Percentiles rank a stretch among this genome's conserved stretches.
These are phyloP conservation scores for Clepsis dumicolana DNA, from an alignment of 2,888 invertebrate genomes.

Conservation along the genomic window DNA sequence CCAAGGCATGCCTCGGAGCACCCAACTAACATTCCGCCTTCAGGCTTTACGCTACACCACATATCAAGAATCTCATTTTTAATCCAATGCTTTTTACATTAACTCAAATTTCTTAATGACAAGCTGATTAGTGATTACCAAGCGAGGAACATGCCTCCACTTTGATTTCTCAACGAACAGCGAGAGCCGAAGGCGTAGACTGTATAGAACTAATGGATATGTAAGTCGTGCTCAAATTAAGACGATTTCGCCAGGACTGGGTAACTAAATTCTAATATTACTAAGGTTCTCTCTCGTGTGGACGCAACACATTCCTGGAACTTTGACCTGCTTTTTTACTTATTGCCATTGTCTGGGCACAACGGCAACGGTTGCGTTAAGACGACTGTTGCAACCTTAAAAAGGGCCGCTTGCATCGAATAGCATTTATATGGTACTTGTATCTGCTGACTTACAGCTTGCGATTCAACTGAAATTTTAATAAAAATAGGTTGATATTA, in stretches of 20 bases:
- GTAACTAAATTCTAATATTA: conserved; percentile 22
- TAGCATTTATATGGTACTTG: conserved; percentile 39
- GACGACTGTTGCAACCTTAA: conserved; percentile 28
- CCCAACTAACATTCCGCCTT: conserved; percentile 62
- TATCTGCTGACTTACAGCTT: conserved; percentile 37
- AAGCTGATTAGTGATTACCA: no score
- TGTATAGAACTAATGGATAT: conserved; percentile 41
- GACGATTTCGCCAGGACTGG: conserved; percentile 34
- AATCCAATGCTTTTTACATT: conserved; percentile 47
- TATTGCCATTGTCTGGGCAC: conserved; percentile 8
- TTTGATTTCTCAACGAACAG: conserved; percentile 48
- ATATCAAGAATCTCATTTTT: conserved; percentile 81
- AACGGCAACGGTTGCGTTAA: conserved; percentile 26
- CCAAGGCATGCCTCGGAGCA: conserved; percentile 2
- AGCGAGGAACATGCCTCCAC: not conserved
- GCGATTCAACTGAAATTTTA: conserved; percentile 34
- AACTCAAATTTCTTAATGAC: not conserved
- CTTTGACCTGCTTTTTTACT: conserved; percentile 32
- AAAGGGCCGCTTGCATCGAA: conserved; percentile 43
- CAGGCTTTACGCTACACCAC: conserved; percentile 72
- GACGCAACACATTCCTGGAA: conserved; percentile 36
- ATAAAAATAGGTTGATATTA: conserved; percentile 33
- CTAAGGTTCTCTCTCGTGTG: conserved; percentile 27
- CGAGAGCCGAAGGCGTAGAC: conserved; percentile 67
- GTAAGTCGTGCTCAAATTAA: conserved; percentile 39